Evolutionary conservation across 2,113 vertebrate genomes (phyloP), one percentile per base, ranked within the genome.

Genomic region (Anser cygnoides): DNA sequence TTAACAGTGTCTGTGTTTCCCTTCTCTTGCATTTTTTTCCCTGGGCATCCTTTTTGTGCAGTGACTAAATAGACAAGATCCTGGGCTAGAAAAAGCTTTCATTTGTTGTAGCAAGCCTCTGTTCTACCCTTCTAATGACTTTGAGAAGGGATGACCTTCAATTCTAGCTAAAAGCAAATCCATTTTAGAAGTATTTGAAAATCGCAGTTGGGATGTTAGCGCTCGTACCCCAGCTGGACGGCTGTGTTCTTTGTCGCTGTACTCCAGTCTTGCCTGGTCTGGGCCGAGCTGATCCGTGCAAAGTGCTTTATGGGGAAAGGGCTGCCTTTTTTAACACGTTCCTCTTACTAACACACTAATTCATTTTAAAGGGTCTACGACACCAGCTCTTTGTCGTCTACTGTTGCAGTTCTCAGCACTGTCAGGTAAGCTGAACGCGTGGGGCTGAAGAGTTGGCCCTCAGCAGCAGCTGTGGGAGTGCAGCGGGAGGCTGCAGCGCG

Each of bases 291-390:
- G 35, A 2, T 13, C 15, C 6, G 2, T 23, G 14, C 18, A 4
- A 23, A 44, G 20, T 12, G n/a, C 19, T 22, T 7, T 28, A 0
- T 1, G 35, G n/a, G 78, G 65, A 4, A 12, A 13, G 66, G 66
- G 57, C 39, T 70, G 50, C 3, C 5, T 13, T 16, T 39, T 3
- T 1, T 13, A 33, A 35, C 25, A 4, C 3, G 5, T 3, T 0
- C 4, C 0, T 7, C 10, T 13, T 26, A 1, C 11, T 49, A 7
- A 78, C 5, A 1, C 11, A 1, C 22, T 54, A 2, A 23, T 87
- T 66, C 92, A 14, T 82, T 65, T 96, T 76, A 29, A 96, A 99
- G 99, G 93, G 87, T 99, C 90, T 99, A 98, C 26, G 98, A 99
- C 95, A 99, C 98, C 67, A 98, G 97, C 31, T 94, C 95, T 52